These are phyloP conservation scores for Eclectus roratus DNA, from an alignment of 2,113 vertebrate species.

Conservation along the genomic window DNA sequence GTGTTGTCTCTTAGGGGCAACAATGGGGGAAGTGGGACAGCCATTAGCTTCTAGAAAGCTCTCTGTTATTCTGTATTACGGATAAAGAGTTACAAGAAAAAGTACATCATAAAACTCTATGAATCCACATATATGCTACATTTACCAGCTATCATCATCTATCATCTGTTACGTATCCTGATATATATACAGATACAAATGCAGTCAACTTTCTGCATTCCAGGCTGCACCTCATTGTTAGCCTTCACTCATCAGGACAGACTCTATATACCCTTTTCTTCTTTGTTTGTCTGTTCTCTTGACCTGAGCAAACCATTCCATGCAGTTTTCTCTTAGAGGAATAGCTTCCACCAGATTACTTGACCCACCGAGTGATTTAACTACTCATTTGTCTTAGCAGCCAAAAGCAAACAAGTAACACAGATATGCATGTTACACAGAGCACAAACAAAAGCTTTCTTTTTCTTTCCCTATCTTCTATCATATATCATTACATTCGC, in stretches of 20 bases:
- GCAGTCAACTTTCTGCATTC: not conserved
- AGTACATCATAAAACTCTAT: fast-evolving
- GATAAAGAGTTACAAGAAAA: not conserved
- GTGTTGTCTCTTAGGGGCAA: not conserved
- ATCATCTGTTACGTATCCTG: not conserved
- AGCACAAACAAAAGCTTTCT: not conserved
- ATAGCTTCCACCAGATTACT: not conserved
- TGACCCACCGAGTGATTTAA: not conserved
- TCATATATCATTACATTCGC: not conserved
- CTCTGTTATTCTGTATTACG: not conserved
- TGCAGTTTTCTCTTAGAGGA: not conserved
- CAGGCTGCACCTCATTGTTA: not conserved
- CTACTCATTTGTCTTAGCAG: not conserved
- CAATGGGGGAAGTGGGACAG: not conserved
- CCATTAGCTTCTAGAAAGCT: not conserved
- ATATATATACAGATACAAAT: not conserved
- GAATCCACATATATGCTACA: not conserved
- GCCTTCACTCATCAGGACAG: not conserved
- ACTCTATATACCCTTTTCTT: not conserved
- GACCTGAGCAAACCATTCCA: not conserved
- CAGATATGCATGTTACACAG: not conserved
- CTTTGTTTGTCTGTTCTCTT: not conserved
- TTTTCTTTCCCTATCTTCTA: not conserved
- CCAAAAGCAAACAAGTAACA: not conserved
- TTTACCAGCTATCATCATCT: not conserved